These are phyloP conservation scores for Amitus sp. DNA, from an alignment of 2,888 invertebrate genomes.

Conservation along the genomic window DNA sequence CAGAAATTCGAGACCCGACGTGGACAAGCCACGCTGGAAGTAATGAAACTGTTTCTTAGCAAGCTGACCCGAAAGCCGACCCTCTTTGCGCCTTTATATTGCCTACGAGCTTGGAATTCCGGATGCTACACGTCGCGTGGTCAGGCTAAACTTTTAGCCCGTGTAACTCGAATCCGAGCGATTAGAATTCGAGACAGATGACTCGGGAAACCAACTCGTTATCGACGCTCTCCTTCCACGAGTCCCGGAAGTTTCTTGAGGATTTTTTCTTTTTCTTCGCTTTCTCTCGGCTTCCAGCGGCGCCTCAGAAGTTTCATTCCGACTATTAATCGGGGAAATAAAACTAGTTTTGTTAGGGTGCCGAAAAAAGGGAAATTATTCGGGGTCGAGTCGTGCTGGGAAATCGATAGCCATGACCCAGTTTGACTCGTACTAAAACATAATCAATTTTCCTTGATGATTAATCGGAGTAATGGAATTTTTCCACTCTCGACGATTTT, in stretches of 20 bases:
- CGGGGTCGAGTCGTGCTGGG: not conserved
- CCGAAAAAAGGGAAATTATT: constrained; percentile 7
- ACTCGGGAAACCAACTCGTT: not conserved
- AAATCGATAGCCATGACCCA: constrained; percentile 2
- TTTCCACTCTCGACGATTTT: constrained; percentile 24
- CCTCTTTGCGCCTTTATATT: constrained; percentile 50
- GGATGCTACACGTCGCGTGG: constrained; percentile 33
- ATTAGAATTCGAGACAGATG: constrained; percentile 39
- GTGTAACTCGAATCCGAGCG: constrained; percentile 40
- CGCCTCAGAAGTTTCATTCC: no score
- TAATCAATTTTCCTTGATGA: constrained; percentile 38
- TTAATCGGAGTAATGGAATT: constrained; percentile 49
- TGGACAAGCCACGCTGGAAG: constrained; percentile 48
- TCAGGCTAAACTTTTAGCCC: constrained; percentile 34
- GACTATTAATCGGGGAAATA: no score
- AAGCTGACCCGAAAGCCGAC: constrained; percentile 49
- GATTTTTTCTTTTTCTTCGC: not conserved
- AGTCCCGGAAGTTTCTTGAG: not conserved
- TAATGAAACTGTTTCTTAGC: constrained; percentile 63
- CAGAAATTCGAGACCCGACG: constrained; percentile 49
- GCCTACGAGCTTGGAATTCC: constrained; percentile 59
- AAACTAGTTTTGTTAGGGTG: not conserved
- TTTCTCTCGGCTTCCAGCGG: no score
- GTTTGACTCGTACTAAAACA: constrained; percentile 27
- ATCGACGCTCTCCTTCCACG: no score